Base-by-base conservation (phyloP, 2,797 vertebrate genomes). In the Podarcis lilfordi region DNA sequence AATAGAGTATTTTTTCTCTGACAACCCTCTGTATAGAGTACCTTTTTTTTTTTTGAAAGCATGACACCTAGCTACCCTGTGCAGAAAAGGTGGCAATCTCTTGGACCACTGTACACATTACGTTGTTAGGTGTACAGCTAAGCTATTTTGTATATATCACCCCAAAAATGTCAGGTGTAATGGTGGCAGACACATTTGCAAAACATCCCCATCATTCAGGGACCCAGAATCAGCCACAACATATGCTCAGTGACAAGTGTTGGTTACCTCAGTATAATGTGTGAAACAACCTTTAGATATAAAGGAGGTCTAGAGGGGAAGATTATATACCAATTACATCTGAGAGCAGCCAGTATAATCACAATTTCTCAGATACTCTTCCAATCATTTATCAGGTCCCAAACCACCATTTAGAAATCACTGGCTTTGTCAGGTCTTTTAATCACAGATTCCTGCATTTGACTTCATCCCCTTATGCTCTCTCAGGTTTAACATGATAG, bases 281-380 rank as follows among this genome's bases (percentile, higher is more conserved):
- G n/a, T 8, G 6, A 71, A 40, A 40, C 45, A 71, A 45, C 8
- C 64, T 86, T 80, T 69, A 86, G 76, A 71, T 71, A 71, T 37
- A 86, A 71, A 55, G 90, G 32, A 25, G 40, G 29, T 19, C n/a
- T 25, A 10, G 77, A 82, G 87, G 27, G 86, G 10, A 27, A 89
- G 32, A 55, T 21, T 89, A 61, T 10, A 84, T 32, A 93, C 79
- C 37, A 76, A 40, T 61, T 87, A 69, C 10, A n/a, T 50, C 45
- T 77, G 29, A 72, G 35, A 75, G 23, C 8, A 74, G 35, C 3
- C 64, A 45, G 5, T 80, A 64, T n/a, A 78, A 86, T 79, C 75
- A 79, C 43, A 79, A 37, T 79, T 86, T 74, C 21, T 5, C 64
- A 79, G 76, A 74, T 45, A 59, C 69, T 74, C 68, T 35, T 83